A percentile compares a stretch with the other conserved stretches of the same genome.
These are phyloP conservation scores for Epinephelus lanceolatus DNA, from an alignment of 2,113 vertebrate genomes.

Conservation along the genomic window DNA sequence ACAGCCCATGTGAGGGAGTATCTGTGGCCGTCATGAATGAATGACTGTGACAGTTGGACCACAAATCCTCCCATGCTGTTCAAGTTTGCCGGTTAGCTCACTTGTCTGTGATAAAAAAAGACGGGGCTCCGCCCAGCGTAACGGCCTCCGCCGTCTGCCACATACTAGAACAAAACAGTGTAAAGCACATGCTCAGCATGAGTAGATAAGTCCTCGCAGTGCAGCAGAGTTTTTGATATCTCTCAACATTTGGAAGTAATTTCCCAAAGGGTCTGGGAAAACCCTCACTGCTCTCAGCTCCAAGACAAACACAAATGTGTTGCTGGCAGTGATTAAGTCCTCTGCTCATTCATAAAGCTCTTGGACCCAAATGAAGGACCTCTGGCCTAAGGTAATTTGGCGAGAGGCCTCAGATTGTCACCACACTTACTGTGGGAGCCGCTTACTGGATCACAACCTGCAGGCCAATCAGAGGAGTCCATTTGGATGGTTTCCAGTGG, in stretches of 20 bases:
- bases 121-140: neutral
- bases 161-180: constrained; percentile 19
- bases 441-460: constrained; percentile 39
- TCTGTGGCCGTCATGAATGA: constrained; percentile 44
- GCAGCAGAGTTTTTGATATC: constrained; percentile 46
- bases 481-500: constrained; percentile 42
- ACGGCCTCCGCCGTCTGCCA: constrained; percentile 10
- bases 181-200: neutral
- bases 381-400: constrained; percentile 51
- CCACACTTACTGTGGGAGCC: constrained; percentile 40
- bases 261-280: constrained; percentile 66
- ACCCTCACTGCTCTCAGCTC: constrained; percentile 23
- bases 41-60: constrained; percentile 17
- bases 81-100: constrained; percentile 7
- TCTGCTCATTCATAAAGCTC: constrained; percentile 57
- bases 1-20: constrained; percentile 1
- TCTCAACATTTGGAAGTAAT: constrained; percentile 78
- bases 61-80: constrained; percentile 32
- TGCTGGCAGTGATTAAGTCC: constrained; percentile 68
- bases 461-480: constrained; percentile 1
- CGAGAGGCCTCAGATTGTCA: constrained; percentile 39
- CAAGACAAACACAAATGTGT: constrained; percentile 73
- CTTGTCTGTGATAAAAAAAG: neutral
- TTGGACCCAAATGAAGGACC: constrained; percentile 32
- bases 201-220: constrained; percentile 2